A percentile compares a stretch with the other conserved stretches of the same genome.
phyloP scores from a whole-genome alignment of 2,888 invertebrate genomes.

The Alviniconcha strummeri region DNA sequence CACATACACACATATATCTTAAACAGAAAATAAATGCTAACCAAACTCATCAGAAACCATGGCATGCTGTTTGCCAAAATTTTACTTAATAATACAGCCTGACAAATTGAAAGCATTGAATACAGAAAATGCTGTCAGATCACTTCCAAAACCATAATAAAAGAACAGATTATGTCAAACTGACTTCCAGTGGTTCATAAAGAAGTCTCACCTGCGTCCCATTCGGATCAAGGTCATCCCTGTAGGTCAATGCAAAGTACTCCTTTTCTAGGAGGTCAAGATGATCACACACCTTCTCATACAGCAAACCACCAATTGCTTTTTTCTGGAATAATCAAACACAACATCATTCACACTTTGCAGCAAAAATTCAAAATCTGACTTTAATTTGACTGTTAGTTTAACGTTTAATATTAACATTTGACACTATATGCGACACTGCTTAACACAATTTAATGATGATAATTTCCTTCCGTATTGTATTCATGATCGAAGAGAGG shows the following conservation, averaged over 20 bases:
- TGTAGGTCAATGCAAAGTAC: conserved; percentile 93
- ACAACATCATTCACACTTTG: conserved; percentile 35
- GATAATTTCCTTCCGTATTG: too few relatives aligned
- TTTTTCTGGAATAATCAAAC: conserved; percentile 83
- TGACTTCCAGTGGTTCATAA: too few relatives aligned
- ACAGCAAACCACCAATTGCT: conserved; percentile 90
- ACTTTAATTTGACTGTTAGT: not conserved
- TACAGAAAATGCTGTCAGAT: too few relatives aligned
- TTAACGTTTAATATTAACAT: too few relatives aligned
- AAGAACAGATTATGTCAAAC: too few relatives aligned
- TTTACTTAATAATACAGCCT: too few relatives aligned
- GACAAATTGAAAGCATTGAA: too few relatives aligned
- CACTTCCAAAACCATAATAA: too few relatives aligned
- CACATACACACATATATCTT: too few relatives aligned
- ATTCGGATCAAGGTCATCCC: conserved; percentile 77
- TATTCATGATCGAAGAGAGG: not conserved
- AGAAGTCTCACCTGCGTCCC: not conserved
- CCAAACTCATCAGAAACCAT: too few relatives aligned
- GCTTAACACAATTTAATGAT: not conserved
- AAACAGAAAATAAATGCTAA: too few relatives aligned
- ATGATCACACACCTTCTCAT: conserved; percentile 91
- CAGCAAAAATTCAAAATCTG: not conserved
- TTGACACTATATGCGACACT: not conserved
- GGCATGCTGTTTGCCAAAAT: too few relatives aligned
- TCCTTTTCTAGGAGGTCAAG: conserved; percentile 95